Conservation (phyloP, 2,113 vertebrate species). For the Cricetomys ansorgei region DNA sequence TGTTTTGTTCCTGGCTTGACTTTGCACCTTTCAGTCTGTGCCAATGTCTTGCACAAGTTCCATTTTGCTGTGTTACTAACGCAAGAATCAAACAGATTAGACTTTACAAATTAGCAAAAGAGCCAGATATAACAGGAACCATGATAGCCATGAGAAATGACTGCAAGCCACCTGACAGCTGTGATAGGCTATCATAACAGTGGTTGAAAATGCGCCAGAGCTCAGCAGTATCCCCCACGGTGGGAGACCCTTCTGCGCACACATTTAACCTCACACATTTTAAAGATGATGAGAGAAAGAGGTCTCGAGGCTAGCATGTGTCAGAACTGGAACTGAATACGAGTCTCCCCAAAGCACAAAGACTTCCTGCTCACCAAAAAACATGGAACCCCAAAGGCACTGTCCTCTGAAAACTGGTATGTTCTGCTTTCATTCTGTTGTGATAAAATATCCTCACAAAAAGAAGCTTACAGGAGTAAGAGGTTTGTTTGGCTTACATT, state of each 20-base stretch:
- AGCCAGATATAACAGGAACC: slow-evolving; percentile 75
- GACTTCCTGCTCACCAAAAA: neutral
- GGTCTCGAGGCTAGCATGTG: neutral
- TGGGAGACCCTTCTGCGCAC: neutral
- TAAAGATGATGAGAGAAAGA: slow-evolving; percentile 23
- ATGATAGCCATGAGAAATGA: slow-evolving; percentile 62
- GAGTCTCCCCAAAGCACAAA: neutral
- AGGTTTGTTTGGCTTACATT: neutral
- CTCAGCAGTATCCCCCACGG: neutral
- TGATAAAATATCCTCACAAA: too few relatives aligned
- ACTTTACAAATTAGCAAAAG: slow-evolving; percentile 16
- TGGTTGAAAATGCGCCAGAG: neutral
- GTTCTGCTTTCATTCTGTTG: neutral
- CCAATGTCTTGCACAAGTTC: slow-evolving; percentile 72
- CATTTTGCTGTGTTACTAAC: slow-evolving; percentile 58
- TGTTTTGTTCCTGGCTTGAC: slow-evolving; percentile 74
- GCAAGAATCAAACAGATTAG: slow-evolving; percentile 70
- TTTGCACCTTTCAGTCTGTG: neutral
- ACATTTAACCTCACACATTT: neutral
- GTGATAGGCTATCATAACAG: slow-evolving; percentile 3
- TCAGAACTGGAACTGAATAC: neutral
- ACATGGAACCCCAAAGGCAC: neutral
- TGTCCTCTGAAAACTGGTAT: neutral
- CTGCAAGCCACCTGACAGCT: slow-evolving; percentile 30
- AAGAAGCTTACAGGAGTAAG: neutral